These are phyloP conservation scores for Pangasius sanitwongsei DNA, from an alignment of 2,797 vertebrate species.

Conservation along the genomic window DNA sequence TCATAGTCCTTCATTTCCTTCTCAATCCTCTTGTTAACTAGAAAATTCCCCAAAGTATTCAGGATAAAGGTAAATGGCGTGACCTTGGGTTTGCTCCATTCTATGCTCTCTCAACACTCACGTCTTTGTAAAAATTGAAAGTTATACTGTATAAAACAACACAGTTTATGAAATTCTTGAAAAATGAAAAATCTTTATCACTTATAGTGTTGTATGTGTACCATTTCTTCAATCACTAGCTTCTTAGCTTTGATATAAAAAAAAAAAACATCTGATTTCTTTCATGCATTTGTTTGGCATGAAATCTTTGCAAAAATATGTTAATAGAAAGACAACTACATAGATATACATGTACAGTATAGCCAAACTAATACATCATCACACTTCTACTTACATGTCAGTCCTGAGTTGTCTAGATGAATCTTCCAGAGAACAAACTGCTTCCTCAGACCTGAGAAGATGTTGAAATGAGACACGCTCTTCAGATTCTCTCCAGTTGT, in stretches of 20 bases:
- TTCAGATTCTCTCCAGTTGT: slow-evolving; percentile 72
- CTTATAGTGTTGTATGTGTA: not conserved
- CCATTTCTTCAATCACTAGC: not conserved
- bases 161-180: not conserved
- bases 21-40: slow-evolving; percentile 67
- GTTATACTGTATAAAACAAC: not conserved
- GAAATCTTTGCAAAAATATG: no score
- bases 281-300: no score
- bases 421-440: slow-evolving; percentile 68
- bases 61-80: not conserved
- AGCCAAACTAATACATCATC: not conserved
- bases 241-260: not conserved
- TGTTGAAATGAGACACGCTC: slow-evolving; percentile 62
- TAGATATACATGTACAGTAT: no score
- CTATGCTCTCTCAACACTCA: not conserved
- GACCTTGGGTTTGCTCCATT: not conserved
- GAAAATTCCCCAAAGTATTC: not conserved
- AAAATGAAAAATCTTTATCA: no score
- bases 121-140: not conserved
- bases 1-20: slow-evolving; percentile 69
- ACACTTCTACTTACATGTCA: slow-evolving; percentile 59
- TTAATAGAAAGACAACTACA: no score
- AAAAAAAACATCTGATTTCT: no score
- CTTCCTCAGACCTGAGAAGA: slow-evolving; percentile 68
- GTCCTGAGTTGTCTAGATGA: slow-evolving; percentile 56